Evolutionary conservation across 2,113 vertebrate species (phyloP).

Genomic region (Sander lucioperca): DNA sequence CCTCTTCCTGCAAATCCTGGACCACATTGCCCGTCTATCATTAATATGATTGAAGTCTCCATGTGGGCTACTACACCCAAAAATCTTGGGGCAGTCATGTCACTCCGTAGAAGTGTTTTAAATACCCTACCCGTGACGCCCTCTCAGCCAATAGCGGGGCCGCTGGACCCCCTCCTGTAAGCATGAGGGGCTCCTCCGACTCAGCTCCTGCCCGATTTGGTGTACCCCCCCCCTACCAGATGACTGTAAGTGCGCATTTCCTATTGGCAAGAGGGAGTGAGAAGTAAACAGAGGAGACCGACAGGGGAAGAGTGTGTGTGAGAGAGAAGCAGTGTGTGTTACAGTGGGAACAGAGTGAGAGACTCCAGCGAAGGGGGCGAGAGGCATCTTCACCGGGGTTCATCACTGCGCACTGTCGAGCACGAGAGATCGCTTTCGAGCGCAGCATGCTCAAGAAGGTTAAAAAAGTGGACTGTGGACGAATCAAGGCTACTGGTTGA

Average conservation of each 20-base stretch:
- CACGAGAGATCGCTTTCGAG: slow-evolving; percentile 55
- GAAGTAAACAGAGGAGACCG: slow-evolving; percentile 56
- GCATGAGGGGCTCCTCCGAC: slow-evolving; percentile 67
- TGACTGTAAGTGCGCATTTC: slow-evolving; percentile 79
- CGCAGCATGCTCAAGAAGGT: slow-evolving; percentile 48
- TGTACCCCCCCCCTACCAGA: slow-evolving; percentile 69
- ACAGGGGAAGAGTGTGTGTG: slow-evolving; percentile 24
- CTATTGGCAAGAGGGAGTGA: slow-evolving; percentile 68
- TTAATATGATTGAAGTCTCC: background rate
- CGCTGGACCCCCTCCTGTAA: slow-evolving; percentile 20
- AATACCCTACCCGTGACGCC: slow-evolving; percentile 52
- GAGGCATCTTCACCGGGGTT: slow-evolving; percentile 68
- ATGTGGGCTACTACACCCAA: background rate
- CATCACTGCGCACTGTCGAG: slow-evolving; percentile 58
- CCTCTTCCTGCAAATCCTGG: background rate
- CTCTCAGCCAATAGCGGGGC: slow-evolving; percentile 76
- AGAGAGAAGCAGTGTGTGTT: slow-evolving; percentile 39
- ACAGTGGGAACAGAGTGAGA: slow-evolving; percentile 46
- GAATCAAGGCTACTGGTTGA: slow-evolving; percentile 20
- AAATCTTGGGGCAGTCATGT: slow-evolving; percentile 44
- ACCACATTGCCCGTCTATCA: slow-evolving; percentile 11
- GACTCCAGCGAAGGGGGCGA: slow-evolving; percentile 48
- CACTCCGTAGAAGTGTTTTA: slow-evolving; percentile 57
- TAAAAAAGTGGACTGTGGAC: slow-evolving; percentile 59
- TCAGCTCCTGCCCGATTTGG: slow-evolving; percentile 64